phyloP scores from a whole-genome alignment of 1,140 invertebrate genomes.

The Macrotrachela quadricornifera region DNA sequence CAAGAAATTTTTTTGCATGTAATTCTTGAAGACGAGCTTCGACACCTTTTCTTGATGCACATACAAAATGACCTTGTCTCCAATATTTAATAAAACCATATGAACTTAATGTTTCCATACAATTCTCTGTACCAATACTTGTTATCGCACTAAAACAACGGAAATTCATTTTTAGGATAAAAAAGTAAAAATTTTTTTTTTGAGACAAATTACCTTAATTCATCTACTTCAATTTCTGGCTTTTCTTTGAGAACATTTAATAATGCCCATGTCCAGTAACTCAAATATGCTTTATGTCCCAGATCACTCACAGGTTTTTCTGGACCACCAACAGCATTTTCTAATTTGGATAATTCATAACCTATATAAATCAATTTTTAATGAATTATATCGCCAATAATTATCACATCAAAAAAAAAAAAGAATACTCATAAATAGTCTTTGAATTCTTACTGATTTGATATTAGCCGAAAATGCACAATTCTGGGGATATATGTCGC shows the following conservation, averaged over 20 bases:
- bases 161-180: neutral
- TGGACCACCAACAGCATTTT: neutral
- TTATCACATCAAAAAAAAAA: neutral
- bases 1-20: neutral
- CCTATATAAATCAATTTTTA: neutral
- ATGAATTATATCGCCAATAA: neutral
- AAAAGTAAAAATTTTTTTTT: neutral
- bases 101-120: slow-evolving; percentile 78
- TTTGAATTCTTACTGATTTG: no score
- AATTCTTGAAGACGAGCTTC: slow-evolving; percentile 5
- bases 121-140: slow-evolving; percentile 77
- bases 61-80: slow-evolving; percentile 74
- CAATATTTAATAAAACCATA: slow-evolving; percentile 96
- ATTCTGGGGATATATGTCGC: no score
- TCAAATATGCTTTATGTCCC: neutral
- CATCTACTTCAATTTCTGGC: no score
- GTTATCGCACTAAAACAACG: slow-evolving; percentile 40
- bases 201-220: neutral
- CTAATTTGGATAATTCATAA: neutral
- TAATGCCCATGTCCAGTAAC: slow-evolving; percentile 22
- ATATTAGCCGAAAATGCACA: no score
- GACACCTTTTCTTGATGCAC: slow-evolving; percentile 1
- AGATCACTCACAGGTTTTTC: neutral
- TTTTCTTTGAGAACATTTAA: neutral
- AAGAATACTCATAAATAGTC: neutral